Conservation (phyloP, 2,888 invertebrate species). For the Drosophila siamana region DNA sequence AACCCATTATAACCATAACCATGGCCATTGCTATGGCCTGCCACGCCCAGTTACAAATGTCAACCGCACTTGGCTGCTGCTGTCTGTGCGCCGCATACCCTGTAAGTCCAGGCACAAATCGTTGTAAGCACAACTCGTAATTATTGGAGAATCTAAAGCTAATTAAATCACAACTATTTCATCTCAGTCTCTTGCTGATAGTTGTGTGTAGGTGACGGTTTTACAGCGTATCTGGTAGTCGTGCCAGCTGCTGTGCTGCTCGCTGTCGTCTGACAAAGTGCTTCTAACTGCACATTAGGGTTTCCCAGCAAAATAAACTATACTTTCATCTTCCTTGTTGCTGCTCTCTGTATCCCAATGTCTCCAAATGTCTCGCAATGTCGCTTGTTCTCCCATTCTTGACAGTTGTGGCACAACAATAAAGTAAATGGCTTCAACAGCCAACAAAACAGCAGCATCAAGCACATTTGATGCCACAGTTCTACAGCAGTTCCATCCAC, state of each 20-base stretch:
- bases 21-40: conserved; percentile 15
- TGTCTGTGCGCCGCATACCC: conserved; percentile 38
- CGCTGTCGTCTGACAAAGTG: conserved; percentile 60
- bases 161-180: too few species aligned
- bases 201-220: too few species aligned
- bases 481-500: conserved; percentile 8
- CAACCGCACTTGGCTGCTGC: conserved; percentile 42
- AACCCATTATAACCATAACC: conserved; percentile 17
- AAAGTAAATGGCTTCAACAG: conserved; percentile 44
- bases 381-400: background rate
- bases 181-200: too few species aligned
- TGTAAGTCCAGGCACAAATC: conserved; percentile 1
- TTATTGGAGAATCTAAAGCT: too few species aligned
- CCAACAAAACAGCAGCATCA: conserved; percentile 28
- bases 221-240: conserved; percentile 14
- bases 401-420: conserved; percentile 34
- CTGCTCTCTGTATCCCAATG: too few species aligned
- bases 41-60: conserved; percentile 56
- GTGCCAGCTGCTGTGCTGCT: background rate
- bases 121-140: too few species aligned
- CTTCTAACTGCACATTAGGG: conserved; percentile 62
- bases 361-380: too few species aligned
- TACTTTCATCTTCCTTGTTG: background rate
- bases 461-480: conserved; percentile 40
- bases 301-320: conserved; percentile 22